These are phyloP conservation scores for Balearica regulorum DNA, from an alignment of 2,797 vertebrate species.

Conservation along the genomic window DNA sequence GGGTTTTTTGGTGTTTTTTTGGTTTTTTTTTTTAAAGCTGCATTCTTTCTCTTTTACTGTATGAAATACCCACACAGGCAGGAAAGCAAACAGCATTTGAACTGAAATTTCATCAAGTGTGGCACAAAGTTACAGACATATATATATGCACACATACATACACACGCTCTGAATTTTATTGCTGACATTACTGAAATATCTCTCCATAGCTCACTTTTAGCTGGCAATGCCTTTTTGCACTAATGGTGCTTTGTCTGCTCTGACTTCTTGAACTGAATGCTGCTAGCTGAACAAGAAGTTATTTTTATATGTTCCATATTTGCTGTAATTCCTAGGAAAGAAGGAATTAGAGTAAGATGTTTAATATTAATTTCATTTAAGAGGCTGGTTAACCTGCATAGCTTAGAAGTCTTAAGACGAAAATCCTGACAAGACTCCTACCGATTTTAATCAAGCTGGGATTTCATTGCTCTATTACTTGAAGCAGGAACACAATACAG, in stretches of 20 bases:
- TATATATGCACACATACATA: rapidly evolving
- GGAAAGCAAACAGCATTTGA: not conserved
- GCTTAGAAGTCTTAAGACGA: conserved; percentile 7
- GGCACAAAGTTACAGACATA: not conserved
- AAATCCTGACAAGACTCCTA: conserved; percentile 49
- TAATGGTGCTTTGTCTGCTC: not conserved
- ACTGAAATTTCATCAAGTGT: not conserved
- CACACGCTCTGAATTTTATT: not conserved
- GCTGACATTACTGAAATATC: not conserved
- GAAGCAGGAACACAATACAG: not conserved
- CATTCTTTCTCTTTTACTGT: not conserved
- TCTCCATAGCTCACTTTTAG: not conserved
- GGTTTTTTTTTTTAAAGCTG: not conserved
- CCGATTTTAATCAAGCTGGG: conserved; percentile 22
- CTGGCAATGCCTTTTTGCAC: not conserved
- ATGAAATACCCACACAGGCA: not conserved
- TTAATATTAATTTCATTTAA: conserved; percentile 41
- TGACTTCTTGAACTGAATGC: not conserved
- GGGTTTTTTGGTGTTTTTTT: not conserved
- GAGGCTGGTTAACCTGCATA: not conserved
- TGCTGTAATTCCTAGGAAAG: conserved; percentile 22
- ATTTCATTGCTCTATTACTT: conserved; percentile 21
- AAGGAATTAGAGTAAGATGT: conserved; percentile 23
- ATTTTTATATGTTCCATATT: not conserved
- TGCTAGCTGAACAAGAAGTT: not conserved